phyloP scores from a whole-genome alignment of 2,888 invertebrate genomes.

The Steinernema carpocapsae region DNA sequence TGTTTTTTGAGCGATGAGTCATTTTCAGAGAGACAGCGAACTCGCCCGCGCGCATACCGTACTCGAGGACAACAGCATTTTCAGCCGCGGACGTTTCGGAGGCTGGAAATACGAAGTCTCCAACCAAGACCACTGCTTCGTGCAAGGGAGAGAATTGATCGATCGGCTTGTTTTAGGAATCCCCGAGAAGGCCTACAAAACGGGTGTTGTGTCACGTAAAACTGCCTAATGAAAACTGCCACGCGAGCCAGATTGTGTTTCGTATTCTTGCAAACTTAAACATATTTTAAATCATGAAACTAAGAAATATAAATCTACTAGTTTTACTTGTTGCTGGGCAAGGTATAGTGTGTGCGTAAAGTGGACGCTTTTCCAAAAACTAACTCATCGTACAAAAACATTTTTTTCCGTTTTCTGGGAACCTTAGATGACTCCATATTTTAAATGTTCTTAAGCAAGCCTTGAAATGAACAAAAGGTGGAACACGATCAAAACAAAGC shows the following conservation, averaged over 20 bases:
- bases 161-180: slow-evolving; percentile 64
- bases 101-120: slow-evolving; percentile 66
- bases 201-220: slow-evolving; percentile 48
- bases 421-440: too few relatives aligned
- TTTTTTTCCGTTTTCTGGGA: too few relatives aligned
- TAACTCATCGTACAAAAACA: too few relatives aligned
- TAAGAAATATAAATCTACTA: background rate
- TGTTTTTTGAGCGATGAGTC: background rate
- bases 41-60: slow-evolving; percentile 63
- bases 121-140: slow-evolving; percentile 69
- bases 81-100: slow-evolving; percentile 67
- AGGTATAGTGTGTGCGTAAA: too few relatives aligned
- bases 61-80: slow-evolving; percentile 62
- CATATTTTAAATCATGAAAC: background rate
- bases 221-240: background rate
- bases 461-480: too few relatives aligned
- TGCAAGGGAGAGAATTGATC: slow-evolving; percentile 65
- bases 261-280: background rate
- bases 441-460: too few relatives aligned
- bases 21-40: slow-evolving; percentile 61
- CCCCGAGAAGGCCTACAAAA: slow-evolving; percentile 67
- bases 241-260: background rate
- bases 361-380: too few relatives aligned
- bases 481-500: too few relatives aligned
- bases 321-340: too few relatives aligned